Conservation (phyloP, 2,113 vertebrate genomes). For the Pagrus major region DNA sequence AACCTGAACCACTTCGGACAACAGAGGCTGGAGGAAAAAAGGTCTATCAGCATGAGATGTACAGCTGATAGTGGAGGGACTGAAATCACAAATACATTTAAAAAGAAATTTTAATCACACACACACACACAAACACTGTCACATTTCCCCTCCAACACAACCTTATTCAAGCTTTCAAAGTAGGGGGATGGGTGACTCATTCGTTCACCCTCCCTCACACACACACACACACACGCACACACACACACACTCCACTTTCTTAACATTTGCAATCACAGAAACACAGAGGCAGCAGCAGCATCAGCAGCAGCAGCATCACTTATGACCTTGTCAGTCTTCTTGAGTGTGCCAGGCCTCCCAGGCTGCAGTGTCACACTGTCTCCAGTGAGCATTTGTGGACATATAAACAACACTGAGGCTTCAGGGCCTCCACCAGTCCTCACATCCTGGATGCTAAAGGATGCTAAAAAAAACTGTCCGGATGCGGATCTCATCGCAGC, state of each 20-base stretch:
- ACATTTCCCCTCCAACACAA: conserved; percentile 21
- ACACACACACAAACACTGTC: neutral
- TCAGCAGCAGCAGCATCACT: conserved; percentile 10
- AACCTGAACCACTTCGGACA: neutral
- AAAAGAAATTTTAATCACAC: neutral
- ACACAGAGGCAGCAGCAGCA: conserved; percentile 8
- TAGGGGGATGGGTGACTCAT: conserved; percentile 72
- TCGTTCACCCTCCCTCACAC: conserved; percentile 13
- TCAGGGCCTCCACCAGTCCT: conserved; percentile 50
- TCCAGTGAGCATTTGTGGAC: conserved; percentile 8
- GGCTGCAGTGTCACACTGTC: conserved; percentile 19
- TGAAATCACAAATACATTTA: neutral
- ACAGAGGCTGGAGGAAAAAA: neutral
- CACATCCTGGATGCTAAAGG: conserved; percentile 52
- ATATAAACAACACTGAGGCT: conserved; percentile 16
- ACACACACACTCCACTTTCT: conserved; percentile 13
- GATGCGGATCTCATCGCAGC: conserved; percentile 66
- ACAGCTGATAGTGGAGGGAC: neutral
- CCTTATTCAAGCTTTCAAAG: conserved; percentile 59
- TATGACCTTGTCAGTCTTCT: conserved; percentile 54
- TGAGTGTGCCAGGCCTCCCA: conserved; percentile 3
- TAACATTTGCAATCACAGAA: conserved; percentile 17
- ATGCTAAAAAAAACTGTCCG: conserved; percentile 56
- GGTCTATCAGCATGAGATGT: no score
- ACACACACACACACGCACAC: conserved; percentile 39